Conservation (phyloP, 1,140 invertebrate genomes). For the Drosophila rhopaloa region DNA sequence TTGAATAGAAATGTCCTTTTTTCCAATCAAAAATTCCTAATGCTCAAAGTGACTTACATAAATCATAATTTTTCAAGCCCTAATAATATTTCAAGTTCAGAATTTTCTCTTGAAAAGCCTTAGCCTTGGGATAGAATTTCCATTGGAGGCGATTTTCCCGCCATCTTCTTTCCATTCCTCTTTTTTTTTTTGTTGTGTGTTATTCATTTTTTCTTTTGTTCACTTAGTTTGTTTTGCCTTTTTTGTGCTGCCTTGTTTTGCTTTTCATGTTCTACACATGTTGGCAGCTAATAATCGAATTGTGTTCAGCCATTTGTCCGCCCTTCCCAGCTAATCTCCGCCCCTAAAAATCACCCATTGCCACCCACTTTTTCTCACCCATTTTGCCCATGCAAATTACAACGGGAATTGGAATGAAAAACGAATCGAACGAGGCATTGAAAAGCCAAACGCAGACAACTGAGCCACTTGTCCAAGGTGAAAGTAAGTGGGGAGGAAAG, state of each 20-base stretch:
- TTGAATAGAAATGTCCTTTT: too few relatives aligned
- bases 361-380: conserved; percentile 1
- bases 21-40: too few relatives aligned
- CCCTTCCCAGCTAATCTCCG: conserved; percentile 11
- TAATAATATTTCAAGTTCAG: conserved; percentile 21
- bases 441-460: conserved; percentile 51
- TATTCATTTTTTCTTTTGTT: conserved; percentile 1
- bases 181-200: too few relatives aligned
- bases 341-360: conserved; percentile 1
- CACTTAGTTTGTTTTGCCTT: conserved; percentile 19
- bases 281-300: conserved; percentile 70
- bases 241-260: conserved; percentile 36
- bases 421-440: conserved; percentile 38
- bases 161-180: neutral
- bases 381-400: conserved; percentile 43
- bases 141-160: conserved; percentile 18
- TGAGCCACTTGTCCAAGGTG: conserved; percentile 49
- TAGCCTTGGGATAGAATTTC: neutral
- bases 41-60: too few relatives aligned
- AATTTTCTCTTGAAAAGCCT: conserved; percentile 7
- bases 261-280: conserved; percentile 41
- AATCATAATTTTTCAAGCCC: neutral
- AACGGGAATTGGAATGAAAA: conserved; percentile 12
- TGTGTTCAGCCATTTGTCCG: conserved; percentile 34
- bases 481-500: conserved; percentile 4